Evolutionary conservation across 1,140 invertebrate species (phyloP).

Genomic region (Pectinophora gossypiella): DNA sequence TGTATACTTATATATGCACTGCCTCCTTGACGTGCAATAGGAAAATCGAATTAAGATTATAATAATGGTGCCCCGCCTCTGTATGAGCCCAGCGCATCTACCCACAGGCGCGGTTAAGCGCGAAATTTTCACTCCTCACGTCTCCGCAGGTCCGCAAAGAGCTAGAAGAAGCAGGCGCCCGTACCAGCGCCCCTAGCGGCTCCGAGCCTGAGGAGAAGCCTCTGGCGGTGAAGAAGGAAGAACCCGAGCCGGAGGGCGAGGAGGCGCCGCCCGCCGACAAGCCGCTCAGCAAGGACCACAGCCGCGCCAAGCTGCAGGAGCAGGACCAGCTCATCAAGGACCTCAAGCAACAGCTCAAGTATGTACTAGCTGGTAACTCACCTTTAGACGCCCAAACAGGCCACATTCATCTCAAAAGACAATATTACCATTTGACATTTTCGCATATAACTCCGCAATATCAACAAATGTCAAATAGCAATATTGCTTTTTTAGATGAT

Average conservation of each 20-base stretch:
- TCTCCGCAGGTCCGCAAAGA: slow-evolving; percentile 32
- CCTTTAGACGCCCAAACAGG: too few relatives aligned
- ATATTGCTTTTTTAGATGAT: too few relatives aligned
- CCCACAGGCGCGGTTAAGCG: background rate
- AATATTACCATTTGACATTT: too few relatives aligned
- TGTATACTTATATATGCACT: too few relatives aligned
- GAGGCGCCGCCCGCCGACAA: slow-evolving; percentile 28
- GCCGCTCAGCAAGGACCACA: slow-evolving; percentile 47
- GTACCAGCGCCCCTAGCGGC: slow-evolving; percentile 18
- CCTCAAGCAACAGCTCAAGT: slow-evolving; percentile 94
- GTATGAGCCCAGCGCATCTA: too few relatives aligned
- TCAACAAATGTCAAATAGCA: too few relatives aligned
- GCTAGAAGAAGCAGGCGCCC: slow-evolving; percentile 41
- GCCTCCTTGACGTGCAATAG: too few relatives aligned
- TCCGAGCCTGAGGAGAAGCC: slow-evolving; percentile 52
- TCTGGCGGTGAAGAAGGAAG: slow-evolving; percentile 56
- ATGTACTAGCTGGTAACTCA: too few relatives aligned
- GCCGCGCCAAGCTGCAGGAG: slow-evolving; percentile 71
- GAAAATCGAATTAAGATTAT: too few relatives aligned
- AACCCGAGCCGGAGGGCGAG: slow-evolving; percentile 52
- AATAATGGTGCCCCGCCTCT: too few relatives aligned
- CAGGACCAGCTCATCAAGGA: slow-evolving; percentile 85
- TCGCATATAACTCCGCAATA: too few relatives aligned
- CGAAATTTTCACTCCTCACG: background rate
- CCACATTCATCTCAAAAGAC: too few relatives aligned